Evolutionary conservation across 1,140 invertebrate species (phyloP).

Genomic region (Hyles vespertilio): DNA sequence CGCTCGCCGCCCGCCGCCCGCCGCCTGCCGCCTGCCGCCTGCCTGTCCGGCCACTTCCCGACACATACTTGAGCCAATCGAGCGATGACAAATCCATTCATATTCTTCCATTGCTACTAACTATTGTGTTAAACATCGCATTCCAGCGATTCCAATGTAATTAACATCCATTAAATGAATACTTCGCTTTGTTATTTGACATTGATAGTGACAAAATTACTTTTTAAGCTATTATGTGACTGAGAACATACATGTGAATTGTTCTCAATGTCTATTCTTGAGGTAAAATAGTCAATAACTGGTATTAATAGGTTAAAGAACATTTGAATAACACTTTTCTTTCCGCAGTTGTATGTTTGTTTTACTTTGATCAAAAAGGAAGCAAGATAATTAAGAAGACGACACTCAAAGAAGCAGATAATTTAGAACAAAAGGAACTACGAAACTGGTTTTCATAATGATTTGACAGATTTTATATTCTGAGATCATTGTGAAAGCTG

Average conservation of each 20-base stretch:
- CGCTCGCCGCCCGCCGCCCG: constrained; percentile 38
- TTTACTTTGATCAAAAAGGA: too few relatives aligned
- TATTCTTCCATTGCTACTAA: constrained; percentile 48
- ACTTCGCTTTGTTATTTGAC: constrained; percentile 7
- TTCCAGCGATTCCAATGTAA: constrained; percentile 33
- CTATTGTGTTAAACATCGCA: constrained; percentile 39
- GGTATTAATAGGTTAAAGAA: too few relatives aligned
- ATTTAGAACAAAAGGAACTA: constrained; percentile 61
- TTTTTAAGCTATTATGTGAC: neutral
- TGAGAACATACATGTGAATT: too few relatives aligned
- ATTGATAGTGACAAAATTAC: neutral
- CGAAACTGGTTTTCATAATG: constrained; percentile 95
- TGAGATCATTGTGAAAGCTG: constrained; percentile 97
- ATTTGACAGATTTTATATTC: constrained; percentile 90
- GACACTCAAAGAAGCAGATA: constrained; percentile 22
- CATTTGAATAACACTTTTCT: too few relatives aligned
- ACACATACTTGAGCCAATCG: constrained; percentile 65
- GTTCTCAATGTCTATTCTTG: too few relatives aligned
- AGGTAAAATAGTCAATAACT: too few relatives aligned
- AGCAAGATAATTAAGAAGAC: too few relatives aligned
- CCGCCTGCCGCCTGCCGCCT: constrained; percentile 39
- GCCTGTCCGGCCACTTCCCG: constrained; percentile 55
- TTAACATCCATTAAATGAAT: constrained; percentile 20
- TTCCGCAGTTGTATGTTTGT: too few relatives aligned
- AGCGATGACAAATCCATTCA: constrained; percentile 71